phyloP scores from a whole-genome alignment of 2,797 vertebrate genomes.

The Myotis pilosus region DNA sequence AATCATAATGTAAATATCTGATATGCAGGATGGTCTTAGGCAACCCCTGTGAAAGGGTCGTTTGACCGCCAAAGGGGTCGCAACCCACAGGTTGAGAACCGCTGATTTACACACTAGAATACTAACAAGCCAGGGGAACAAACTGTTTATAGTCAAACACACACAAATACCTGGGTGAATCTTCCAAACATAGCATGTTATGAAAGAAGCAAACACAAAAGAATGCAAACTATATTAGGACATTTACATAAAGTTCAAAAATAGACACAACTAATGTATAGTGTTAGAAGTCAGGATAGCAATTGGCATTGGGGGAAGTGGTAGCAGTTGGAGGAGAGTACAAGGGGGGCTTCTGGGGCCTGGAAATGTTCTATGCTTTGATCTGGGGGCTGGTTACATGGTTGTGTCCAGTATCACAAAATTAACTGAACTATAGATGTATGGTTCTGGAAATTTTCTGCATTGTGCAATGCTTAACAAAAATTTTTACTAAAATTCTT shows the following conservation, averaged over 20 bases:
- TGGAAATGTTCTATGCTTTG: not conserved
- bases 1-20: too few species aligned
- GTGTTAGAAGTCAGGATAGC: not conserved
- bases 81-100: too few species aligned
- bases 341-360: not conserved
- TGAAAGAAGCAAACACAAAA: not conserved
- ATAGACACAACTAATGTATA: not conserved
- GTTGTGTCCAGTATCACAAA: not conserved
- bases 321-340: not conserved
- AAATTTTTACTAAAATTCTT: not conserved
- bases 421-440: not conserved
- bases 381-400: not conserved
- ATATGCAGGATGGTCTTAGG: too few species aligned
- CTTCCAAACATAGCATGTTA: not conserved
- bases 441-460: not conserved
- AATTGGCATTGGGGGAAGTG: not conserved
- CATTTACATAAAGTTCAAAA: slow-evolving; percentile 4
- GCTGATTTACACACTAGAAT: not conserved
- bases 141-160: not conserved
- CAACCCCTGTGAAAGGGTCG: too few species aligned
- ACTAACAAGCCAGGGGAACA: not conserved
- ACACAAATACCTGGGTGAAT: not conserved
- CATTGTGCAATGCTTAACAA: not conserved
- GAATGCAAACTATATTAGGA: not conserved
- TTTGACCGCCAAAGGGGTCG: too few species aligned